Conservation (phyloP, 2,113 vertebrate genomes). For the Haemorhous mexicanus region DNA sequence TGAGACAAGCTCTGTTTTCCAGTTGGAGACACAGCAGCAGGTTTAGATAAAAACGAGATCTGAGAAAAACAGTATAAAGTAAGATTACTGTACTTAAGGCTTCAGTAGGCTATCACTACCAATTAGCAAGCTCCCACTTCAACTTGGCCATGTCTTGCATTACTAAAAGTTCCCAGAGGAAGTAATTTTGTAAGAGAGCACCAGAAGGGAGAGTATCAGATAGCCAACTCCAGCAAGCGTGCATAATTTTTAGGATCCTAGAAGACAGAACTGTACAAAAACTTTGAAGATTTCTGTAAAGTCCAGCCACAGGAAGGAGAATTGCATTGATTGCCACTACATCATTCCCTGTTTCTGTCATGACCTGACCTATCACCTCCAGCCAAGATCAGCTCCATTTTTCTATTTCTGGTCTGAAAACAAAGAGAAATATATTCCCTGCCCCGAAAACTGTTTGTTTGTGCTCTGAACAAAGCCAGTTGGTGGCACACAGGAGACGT, state of each 20-base stretch:
- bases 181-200: background rate
- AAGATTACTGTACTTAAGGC: background rate
- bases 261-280: rapidly evolving
- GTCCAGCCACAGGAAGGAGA: background rate
- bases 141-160: background rate
- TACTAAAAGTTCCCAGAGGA: constrained; percentile 26
- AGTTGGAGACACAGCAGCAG: background rate
- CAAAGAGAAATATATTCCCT: background rate
- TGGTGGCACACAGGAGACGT: background rate
- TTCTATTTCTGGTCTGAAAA: background rate
- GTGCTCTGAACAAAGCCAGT: background rate
- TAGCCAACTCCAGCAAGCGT: background rate
- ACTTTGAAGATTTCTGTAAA: background rate
- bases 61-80: background rate
- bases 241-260: background rate
- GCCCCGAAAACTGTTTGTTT: background rate
- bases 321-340: background rate
- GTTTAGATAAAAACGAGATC: background rate
- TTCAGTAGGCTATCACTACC: background rate
- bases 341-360: background rate
- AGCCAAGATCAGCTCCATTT: background rate
- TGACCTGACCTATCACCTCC: background rate
- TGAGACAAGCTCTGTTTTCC: background rate
- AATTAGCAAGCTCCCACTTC: background rate
- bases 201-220: background rate